Evolutionary conservation across 2,797 vertebrate genomes (phyloP), one percentile per base, ranked within the genome.

Genomic region (Chrosomus eos): DNA sequence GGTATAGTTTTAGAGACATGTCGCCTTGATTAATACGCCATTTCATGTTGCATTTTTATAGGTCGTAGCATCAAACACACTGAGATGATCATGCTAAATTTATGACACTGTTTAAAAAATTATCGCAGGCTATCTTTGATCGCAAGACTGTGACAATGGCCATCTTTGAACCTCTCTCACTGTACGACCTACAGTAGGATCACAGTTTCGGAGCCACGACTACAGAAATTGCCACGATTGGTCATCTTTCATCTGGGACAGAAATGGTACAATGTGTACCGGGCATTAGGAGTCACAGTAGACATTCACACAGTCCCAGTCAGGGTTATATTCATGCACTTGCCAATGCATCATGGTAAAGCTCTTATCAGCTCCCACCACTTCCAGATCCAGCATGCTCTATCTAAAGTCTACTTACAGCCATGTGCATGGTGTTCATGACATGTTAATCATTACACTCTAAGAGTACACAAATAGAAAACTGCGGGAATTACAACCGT

Each of bases 401-500:
- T 18, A 18, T 58, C 68, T 72, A 72, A 6, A 7, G 23, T 58
- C 68, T 72, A 72, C 67, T 45, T 23, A 81, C 19, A 40, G n/a
- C 18, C 18, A 21, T 64, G 16, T 31, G 58, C 58, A 38, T 19
- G 36, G 67, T 66, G 64, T 21, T 66, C 71, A 73, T 70, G 36
- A 28, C 33, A 74, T 74, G 60, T n/a, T 74, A 64, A 45, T 53
- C n/a, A 26, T 11, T 53, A 72, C 19, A 33, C 51, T 71, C 10
- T 31, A 74, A 81, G 51, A 18, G 7, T 36, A 48, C 31, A 70
- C 18, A 14, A 74, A 67, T 48, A 68, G 38, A 45, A 80, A 68
- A 73, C 40, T 55, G 51, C 1, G 2, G 48, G n/a, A 79, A 23
- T 67, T 70, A 21, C 10, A 64, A 36, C 66, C 28, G 60, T 67